Base-by-base conservation (phyloP, 2,888 invertebrate species). In the Piscicola geometra region DNA sequence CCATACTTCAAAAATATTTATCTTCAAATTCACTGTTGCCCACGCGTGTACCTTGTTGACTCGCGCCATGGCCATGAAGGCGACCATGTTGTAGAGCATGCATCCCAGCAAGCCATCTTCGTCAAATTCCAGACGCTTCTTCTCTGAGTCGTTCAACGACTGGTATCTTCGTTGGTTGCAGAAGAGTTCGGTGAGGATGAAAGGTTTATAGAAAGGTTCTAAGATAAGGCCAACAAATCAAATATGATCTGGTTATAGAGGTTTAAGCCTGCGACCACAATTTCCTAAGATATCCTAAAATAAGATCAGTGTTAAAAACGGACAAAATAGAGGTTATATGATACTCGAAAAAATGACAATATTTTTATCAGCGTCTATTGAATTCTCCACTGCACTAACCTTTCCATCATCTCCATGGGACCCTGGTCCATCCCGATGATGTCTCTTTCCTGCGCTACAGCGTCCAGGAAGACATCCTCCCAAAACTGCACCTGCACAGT, bases 381-480 rank as follows among this genome's bases (percentile, higher is more conserved):
- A n/a, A 41, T 41, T 41, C 41, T 41, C 15, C 41, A 5, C 5
- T 41, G 5, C 41, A 67, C 80, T 74, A 78, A 89, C 88, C 96
- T 90, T 83, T 97, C 97, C 94, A 98, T 96, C 97, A 98, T 97
- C 87, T 97, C 97, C 75, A 92, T 91, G 50, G 97, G 95, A 30
- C 97, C 96, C 88, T 99, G 98, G 88, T 99, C 99, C 97, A 99
- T 97, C 75, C 99, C 86, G 81, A 98, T 93, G 90, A 98, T 94
- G 83, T 99, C 99, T 32, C 99, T 88, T 85, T 99, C 99, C 86
- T 99, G 98, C 32, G 90, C 89, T 0, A 99, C 98, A 0, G 98
- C 96, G 87, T 99, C 99, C 76, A 98, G 88, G 84, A 99, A 99
- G 0, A 95, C 93, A 85, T 99, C 98, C 85, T 99, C 99, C 99